Evolutionary conservation across 2,113 vertebrate genomes (phyloP).

Genomic region (Thalassarche chlororhynchos): DNA sequence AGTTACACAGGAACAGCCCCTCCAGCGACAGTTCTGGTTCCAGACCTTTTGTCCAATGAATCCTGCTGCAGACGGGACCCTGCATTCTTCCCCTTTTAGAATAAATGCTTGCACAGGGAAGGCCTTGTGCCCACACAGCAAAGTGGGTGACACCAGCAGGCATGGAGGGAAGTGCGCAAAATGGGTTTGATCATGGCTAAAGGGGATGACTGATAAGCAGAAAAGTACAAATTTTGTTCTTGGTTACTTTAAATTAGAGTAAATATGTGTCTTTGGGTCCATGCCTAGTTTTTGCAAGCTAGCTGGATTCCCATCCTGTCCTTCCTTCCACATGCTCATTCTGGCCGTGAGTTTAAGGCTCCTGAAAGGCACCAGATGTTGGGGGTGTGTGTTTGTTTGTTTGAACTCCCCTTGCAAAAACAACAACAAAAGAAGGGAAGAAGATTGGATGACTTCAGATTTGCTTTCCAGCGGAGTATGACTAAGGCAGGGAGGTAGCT

Average conservation of each 20-base stretch:
- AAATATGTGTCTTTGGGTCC: background rate
- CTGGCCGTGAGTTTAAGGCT: constrained; percentile 3
- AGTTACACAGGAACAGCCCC: background rate
- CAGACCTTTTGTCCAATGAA: background rate
- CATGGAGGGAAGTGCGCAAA: background rate
- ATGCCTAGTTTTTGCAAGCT: background rate
- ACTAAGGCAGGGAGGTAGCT: background rate
- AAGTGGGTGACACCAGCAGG: background rate
- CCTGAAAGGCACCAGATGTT: constrained; percentile 41
- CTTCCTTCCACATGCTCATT: background rate
- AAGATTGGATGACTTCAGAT: background rate
- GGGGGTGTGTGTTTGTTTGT: background rate
- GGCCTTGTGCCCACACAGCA: background rate
- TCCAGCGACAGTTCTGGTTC: background rate
- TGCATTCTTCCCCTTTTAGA: background rate
- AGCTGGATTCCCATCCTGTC: background rate
- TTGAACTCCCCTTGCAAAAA: constrained; percentile 29
- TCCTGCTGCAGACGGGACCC: background rate
- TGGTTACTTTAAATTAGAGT: background rate
- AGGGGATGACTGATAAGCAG: background rate
- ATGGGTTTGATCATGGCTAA: background rate
- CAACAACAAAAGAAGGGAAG: background rate
- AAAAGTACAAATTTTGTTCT: background rate
- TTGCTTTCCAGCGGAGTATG: constrained; percentile 23
- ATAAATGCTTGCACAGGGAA: background rate